These are phyloP conservation scores for Piprites chloris DNA, from an alignment of 2,113 vertebrate genomes.

Conservation along the genomic window DNA sequence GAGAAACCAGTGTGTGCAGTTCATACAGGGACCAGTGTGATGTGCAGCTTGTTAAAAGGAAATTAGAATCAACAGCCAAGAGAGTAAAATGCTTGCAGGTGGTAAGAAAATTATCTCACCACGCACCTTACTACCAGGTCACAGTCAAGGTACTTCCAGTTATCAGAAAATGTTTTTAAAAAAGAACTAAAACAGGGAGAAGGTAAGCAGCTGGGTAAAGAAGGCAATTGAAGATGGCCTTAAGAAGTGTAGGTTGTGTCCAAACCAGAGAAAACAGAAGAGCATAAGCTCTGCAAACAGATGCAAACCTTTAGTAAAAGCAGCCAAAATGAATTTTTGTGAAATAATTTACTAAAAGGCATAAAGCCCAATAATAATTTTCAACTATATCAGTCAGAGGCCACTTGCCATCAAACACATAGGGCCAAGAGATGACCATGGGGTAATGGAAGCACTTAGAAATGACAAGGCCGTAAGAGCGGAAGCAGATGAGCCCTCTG, in stretches of 20 bases:
- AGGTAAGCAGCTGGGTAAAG: background rate
- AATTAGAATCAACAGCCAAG: background rate
- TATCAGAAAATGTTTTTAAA: background rate
- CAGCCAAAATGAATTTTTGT: background rate
- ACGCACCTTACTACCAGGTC: background rate
- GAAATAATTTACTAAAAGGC: background rate
- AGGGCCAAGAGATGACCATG: background rate
- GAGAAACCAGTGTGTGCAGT: background rate
- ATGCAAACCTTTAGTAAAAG: background rate
- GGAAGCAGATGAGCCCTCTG: background rate
- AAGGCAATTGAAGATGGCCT: background rate
- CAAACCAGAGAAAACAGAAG: background rate
- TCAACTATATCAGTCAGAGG: background rate
- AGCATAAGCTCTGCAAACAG: background rate
- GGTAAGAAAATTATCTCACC: background rate
- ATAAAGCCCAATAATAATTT: background rate
- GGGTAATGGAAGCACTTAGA: background rate
- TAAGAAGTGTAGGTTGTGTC: background rate
- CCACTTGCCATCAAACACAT: background rate
- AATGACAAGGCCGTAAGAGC: fast-evolving
- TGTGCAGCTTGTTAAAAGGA: background rate
- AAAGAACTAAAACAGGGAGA: background rate
- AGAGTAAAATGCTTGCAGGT: background rate
- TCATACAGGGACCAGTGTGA: background rate
- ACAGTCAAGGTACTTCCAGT: background rate